These are phyloP conservation scores for Megaceryle alcyon DNA, from an alignment of 2,797 vertebrate genomes.

Conservation along the genomic window DNA sequence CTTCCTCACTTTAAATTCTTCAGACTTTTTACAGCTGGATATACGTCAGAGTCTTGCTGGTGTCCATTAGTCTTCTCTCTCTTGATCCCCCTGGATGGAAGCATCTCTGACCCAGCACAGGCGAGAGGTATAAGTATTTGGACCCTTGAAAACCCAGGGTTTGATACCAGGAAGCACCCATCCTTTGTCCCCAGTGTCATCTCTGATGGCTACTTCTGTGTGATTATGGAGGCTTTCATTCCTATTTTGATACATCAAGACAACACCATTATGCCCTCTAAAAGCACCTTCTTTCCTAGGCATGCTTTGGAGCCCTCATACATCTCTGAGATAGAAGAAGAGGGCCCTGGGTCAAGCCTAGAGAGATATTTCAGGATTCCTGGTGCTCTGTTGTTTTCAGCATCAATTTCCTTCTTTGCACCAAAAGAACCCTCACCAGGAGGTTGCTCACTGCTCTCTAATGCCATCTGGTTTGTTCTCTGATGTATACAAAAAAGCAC, in stretches of 20 bases:
- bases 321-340: neutral
- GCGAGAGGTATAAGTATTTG: neutral
- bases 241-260: neutral
- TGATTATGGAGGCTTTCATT: neutral
- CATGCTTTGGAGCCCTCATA: neutral
- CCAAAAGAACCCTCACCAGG: neutral
- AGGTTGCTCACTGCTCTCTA: neutral
- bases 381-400: neutral
- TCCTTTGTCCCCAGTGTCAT: neutral
- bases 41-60: neutral
- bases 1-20: slow-evolving; percentile 23
- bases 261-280: neutral
- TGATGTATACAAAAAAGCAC: neutral
- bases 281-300: neutral
- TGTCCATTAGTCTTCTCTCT: neutral
- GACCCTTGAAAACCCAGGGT: neutral
- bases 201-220: neutral
- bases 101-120: neutral
- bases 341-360: neutral
- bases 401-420: neutral
- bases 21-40: neutral
- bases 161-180: neutral
- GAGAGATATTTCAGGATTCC: neutral
- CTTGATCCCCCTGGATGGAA: neutral
- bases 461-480: neutral